Base-by-base conservation (phyloP, 2,888 invertebrate species). In the Bellardia bayeri region DNA sequence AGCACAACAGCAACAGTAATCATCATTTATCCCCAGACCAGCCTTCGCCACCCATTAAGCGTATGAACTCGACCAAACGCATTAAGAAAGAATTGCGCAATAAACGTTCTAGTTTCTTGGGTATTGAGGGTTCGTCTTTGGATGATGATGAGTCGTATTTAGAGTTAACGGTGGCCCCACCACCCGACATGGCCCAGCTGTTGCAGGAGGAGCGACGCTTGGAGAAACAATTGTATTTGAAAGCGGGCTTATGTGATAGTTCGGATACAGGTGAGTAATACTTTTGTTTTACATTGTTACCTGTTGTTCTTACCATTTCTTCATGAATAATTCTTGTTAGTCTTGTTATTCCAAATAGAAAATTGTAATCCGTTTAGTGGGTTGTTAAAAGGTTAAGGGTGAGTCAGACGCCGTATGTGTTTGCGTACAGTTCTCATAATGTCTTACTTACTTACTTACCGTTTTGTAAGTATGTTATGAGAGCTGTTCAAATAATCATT, bases 11-110 rank as follows among this genome's bases (percentile, higher is more conserved):
- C 56, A 45, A 13, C 45, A 66, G 88, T 5, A 6, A 4, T 68
- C 75, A 89, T 80, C 81, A 87, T 68, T 40, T 82, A 42, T 85
- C 89, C 13, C 87, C 82, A 40, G 88, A 88, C 30, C 90, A 89
- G 72, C 90, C 91, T 37, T 91, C 92, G 75, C 91, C 91, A 79
- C 93, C 96, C 89, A 95, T 97, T 88, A 96, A 96, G 90, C 95
- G 97, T 89, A 95, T 97, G 81, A 97, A 97, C 91, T 97, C 97
- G 14, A 97, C 97, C 1, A 97, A 97, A 89, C 95, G 97, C 89
- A 97, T 98, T 90, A 97, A 97, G 91, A 97, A 97, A 91, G 98
- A 98, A 92, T 95, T 98, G 75, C 95, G 97, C 11, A 96, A 96
- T 91, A 97, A 98, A 91, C 95, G 98, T 68, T 96, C 97, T 51